Percentiles rank a stretch among this genome's conserved stretches.
Conservation (phyloP, 2,888 invertebrate genomes). For the Phengaris arion region DNA sequence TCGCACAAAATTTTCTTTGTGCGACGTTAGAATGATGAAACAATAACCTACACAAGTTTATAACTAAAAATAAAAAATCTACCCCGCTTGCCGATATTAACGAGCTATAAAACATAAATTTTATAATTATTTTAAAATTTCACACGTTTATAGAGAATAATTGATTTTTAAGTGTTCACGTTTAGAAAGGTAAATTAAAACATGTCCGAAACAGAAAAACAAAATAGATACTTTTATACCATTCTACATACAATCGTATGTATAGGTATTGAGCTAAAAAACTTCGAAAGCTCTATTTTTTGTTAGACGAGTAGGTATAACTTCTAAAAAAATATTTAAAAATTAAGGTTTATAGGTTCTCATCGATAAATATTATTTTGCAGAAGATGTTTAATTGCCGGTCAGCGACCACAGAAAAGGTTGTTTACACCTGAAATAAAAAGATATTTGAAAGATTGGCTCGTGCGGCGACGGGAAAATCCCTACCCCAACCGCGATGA, state of each 20-base stretch:
- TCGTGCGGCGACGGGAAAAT: conserved; percentile 86
- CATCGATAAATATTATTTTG: conserved; percentile 39
- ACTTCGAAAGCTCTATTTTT: not conserved
- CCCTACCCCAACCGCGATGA: conserved; percentile 89
- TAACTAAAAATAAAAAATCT: not conserved
- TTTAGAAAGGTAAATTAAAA: not conserved
- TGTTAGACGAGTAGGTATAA: too few relatives aligned
- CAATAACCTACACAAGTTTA: conserved; percentile 28
- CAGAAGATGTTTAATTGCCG: conserved; percentile 80
- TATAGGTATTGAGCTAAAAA: too few relatives aligned
- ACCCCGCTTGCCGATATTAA: not conserved
- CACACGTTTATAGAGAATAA: too few relatives aligned
- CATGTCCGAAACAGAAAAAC: not conserved
- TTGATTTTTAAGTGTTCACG: too few relatives aligned
- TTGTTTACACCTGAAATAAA: conserved; percentile 90
- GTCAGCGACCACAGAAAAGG: conserved; percentile 83
- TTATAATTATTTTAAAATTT: not conserved
- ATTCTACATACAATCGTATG: too few relatives aligned
- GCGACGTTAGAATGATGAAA: conserved; percentile 53
- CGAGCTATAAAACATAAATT: not conserved
- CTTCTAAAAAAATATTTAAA: too few relatives aligned
- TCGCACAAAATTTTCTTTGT: conserved; percentile 63
- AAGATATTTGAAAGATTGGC: conserved; percentile 87
- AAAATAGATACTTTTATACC: not conserved
- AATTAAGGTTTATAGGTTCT: not conserved